These are phyloP conservation scores for Nematostella vectensis DNA, from an alignment of 92 coral and sea anemone genomes.

Conservation along the genomic window DNA sequence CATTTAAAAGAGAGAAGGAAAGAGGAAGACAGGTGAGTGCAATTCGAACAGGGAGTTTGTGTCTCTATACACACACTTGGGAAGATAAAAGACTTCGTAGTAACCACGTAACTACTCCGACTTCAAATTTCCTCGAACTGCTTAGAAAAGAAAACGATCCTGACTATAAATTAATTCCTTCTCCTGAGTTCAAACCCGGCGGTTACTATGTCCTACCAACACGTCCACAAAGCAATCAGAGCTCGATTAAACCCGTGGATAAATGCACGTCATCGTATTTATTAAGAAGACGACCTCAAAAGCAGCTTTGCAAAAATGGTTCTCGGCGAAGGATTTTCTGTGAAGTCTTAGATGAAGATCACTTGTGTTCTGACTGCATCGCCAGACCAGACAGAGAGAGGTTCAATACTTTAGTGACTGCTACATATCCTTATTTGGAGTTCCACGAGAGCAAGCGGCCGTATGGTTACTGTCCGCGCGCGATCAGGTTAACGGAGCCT, in stretches of 20 bases:
- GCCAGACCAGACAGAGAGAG: conserved; percentile 34
- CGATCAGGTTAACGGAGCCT: conserved; percentile 61
- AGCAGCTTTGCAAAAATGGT: not conserved
- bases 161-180: not conserved
- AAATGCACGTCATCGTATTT: not conserved
- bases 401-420: conserved; percentile 40
- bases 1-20: no score
- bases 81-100: not conserved
- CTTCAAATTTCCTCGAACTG: not conserved
- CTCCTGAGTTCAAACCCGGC: not conserved
- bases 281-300: not conserved
- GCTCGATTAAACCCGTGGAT: not conserved
- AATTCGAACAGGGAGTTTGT: not conserved
- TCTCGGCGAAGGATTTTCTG: conserved; percentile 40
- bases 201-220: not conserved
- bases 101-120: not conserved
- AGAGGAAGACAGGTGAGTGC: not conserved
- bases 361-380: conserved; percentile 55
- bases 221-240: not conserved
- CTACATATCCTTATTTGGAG: conserved; percentile 46
- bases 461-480: conserved; percentile 71
- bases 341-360: conserved; percentile 52
- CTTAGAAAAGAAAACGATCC: not conserved
- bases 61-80: not conserved
- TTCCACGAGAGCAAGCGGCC: conserved; percentile 52